Evolutionary conservation across 2,888 invertebrate species (phyloP), one percentile per base, ranked within the genome.

Genomic region (Coelinius sp.): DNA sequence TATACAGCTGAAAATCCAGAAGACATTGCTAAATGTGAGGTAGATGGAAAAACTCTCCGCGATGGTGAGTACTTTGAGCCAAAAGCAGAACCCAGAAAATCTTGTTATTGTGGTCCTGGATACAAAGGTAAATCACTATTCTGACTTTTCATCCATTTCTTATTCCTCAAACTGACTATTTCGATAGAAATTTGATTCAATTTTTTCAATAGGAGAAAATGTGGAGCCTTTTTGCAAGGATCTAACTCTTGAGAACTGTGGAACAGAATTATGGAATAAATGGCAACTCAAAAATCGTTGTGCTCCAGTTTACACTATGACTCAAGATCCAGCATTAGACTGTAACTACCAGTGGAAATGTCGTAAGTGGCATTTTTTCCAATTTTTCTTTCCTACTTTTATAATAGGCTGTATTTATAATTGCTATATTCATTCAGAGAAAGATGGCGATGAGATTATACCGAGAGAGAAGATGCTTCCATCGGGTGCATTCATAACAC

Each of bases 41-140:
- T 86, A n/a, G 75, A 82, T 6, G 85, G 83, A 4, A 76, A 77
- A 71, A 74, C 68, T 8, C 84, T 83, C 41, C 52, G 12, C 3
- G 84, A 82, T 0, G 85, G 85, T 1, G 76, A 86, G 20, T 52
- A 44, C 17, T 44, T 44, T n/a, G n/a, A 44, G 17, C 44, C 44
- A 44, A n/a, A 44, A n/a, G 17, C 12, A 2, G 44, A 44, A 5
- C 44, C 44, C 17, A 44, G 44, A 44, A 44, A 44, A 44, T 44
- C 44, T n/a, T 44, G 44, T 5, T 44, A 44, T 44, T 44, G 44
- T n/a, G 44, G 44, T 17, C 44, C 44, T 14, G 44, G n/a, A n/a
- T 44, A 44, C 17, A 17, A n/a, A 44, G 44, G 44, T 44, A n/a
- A 44, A 0, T 8, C 8, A 1, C 8, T 12, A 44, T 14, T 44